These are phyloP conservation scores for Petrocephalus microphthalmus DNA, from an alignment of 2,113 vertebrate genomes.

Conservation along the genomic window DNA sequence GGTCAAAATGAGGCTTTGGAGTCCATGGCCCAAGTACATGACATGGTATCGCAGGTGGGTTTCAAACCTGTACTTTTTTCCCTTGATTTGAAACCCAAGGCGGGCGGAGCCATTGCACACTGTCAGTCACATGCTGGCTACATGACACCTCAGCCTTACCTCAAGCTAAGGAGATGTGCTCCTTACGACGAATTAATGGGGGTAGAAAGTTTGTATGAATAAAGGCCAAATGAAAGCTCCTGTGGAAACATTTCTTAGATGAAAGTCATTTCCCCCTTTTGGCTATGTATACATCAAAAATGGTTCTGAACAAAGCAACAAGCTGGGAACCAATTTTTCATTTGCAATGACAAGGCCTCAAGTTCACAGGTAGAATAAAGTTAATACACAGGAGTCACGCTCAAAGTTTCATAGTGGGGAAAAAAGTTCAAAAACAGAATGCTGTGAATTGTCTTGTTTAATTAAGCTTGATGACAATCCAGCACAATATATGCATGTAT, in stretches of 20 bases:
- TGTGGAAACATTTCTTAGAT: not conserved
- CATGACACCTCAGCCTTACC: not conserved
- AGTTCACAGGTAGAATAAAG: not conserved
- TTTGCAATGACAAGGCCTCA: not conserved
- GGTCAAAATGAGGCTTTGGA: not conserved
- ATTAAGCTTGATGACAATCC: not conserved
- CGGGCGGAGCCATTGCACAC: not conserved
- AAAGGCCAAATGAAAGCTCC: not conserved
- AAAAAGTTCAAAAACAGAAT: not conserved
- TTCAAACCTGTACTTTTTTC: not conserved
- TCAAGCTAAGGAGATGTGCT: not conserved
- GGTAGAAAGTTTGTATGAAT: not conserved
- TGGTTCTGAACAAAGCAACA: not conserved
- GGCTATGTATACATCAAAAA: conserved; percentile 7
- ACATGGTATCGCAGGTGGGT: not conserved
- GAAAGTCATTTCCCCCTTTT: conserved; percentile 14
- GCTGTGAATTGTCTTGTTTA: not conserved
- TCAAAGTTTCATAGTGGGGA: not conserved
- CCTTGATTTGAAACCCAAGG: not conserved
- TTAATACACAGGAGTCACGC: not conserved
- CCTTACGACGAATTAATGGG: not conserved
- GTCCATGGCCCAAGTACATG: not conserved
- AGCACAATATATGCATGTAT: not conserved
- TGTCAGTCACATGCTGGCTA: not conserved
- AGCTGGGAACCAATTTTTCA: not conserved